These are phyloP conservation scores for Discoglossus pictus DNA, from an alignment of 2,797 vertebrate species.

Conservation along the genomic window DNA sequence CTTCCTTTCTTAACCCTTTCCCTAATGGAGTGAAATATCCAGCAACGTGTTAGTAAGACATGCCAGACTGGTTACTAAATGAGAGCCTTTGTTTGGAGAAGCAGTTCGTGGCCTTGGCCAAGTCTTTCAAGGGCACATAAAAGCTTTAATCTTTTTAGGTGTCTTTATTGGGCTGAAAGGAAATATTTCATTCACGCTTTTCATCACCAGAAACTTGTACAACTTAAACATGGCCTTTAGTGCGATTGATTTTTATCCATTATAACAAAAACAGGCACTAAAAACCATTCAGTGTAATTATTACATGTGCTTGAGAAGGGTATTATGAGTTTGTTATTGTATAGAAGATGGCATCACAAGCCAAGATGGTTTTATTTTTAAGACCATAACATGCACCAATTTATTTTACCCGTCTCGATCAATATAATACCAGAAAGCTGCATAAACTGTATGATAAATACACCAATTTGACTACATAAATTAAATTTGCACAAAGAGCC, in stretches of 20 bases:
- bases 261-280: no score
- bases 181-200: background rate
- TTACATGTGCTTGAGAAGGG: background rate
- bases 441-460: no score
- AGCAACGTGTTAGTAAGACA: background rate
- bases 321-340: background rate
- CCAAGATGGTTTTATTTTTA: no score
- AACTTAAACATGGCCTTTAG: no score
- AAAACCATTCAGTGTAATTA: background rate
- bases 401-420: no score
- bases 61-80: background rate
- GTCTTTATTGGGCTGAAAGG: background rate
- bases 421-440: no score
- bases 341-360: no score
- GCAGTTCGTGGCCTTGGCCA: background rate
- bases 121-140: background rate
- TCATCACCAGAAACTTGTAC: background rate
- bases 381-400: no score
- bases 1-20: conserved; percentile 16
- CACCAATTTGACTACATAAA: no score
- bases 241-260: background rate
- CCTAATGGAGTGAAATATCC: background rate
- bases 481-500: no score
- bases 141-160: background rate
- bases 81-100: background rate